Conservation (phyloP, 2,797 vertebrate species). For the Fistularia tabacaria region DNA sequence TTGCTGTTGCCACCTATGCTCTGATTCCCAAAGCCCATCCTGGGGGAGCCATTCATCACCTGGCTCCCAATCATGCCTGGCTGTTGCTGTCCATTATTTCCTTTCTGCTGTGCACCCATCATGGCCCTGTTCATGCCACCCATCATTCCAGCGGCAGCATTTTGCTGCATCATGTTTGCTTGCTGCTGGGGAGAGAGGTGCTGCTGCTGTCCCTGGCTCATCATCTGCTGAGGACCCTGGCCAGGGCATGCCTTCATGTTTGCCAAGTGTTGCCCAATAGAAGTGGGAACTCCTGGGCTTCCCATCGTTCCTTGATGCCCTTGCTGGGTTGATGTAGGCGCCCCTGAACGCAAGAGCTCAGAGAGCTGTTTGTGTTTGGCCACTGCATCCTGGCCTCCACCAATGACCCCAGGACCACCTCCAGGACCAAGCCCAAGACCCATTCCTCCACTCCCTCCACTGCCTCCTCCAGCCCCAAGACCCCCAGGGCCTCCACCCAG, state of each 20-base stretch:
- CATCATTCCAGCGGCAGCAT: conserved; percentile 82
- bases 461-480: conserved; percentile 62
- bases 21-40: conserved; percentile 87
- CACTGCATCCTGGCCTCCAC: conserved; percentile 87
- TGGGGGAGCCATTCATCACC: conserved; percentile 96
- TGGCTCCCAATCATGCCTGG: conserved; percentile 90
- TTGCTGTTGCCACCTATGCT: conserved; percentile 84
- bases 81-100: conserved; percentile 82
- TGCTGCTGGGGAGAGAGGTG: conserved; percentile 78
- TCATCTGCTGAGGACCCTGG: conserved; percentile 81
- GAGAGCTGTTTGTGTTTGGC: conserved; percentile 99
- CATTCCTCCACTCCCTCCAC: conserved; percentile 59
- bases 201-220: conserved; percentile 79
- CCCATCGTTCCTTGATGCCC: conserved; percentile 74
- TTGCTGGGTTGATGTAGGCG: conserved; percentile 71
- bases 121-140: conserved; percentile 87
- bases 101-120: conserved; percentile 84
- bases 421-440: conserved; percentile 66
- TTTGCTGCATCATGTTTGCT: conserved; percentile 76
- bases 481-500: conserved; percentile 72
- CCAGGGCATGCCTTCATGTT: conserved; percentile 92
- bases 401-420: conserved; percentile 57
- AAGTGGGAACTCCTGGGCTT: conserved; percentile 62
- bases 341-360: conserved; percentile 86
- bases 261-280: conserved; percentile 82